Conservation (phyloP, 2,888 invertebrate species). For the Mythimna vitellina region DNA sequence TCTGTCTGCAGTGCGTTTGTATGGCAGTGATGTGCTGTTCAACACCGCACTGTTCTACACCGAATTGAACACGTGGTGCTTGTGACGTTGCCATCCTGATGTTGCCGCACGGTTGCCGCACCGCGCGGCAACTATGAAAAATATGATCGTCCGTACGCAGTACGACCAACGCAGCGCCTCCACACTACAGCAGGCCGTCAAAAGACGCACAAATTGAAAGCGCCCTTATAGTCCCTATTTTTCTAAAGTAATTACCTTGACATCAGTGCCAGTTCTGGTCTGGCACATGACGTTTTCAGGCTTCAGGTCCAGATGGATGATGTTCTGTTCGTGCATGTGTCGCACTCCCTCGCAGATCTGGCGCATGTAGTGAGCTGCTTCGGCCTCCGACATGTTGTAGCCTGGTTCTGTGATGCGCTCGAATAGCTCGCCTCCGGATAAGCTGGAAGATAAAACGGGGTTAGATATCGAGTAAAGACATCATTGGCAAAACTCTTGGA, state of each 20-base stretch:
- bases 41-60: too few relatives aligned
- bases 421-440: conserved; percentile 99
- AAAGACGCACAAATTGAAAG: too few relatives aligned
- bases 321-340: conserved; percentile 99
- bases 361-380: conserved; percentile 99
- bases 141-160: too few relatives aligned
- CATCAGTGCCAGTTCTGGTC: conserved; percentile 97
- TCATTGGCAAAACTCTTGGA: not conserved
- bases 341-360: conserved; percentile 99
- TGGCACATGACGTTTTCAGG: conserved; percentile 99
- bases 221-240: too few relatives aligned
- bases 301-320: conserved; percentile 98
- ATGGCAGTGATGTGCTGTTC: too few relatives aligned
- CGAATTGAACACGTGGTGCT: too few relatives aligned
- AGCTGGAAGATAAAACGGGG: conserved; percentile 87
- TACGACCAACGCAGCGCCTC: too few relatives aligned
- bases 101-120: too few relatives aligned
- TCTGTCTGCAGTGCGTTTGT: too few relatives aligned
- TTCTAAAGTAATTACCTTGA: conserved; percentile 91
- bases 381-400: conserved; percentile 99
- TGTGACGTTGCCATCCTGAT: too few relatives aligned
- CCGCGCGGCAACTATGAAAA: too few relatives aligned
- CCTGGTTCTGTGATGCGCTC: conserved; percentile 99
- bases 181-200: too few relatives aligned
- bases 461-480: not conserved